phyloP scores from a whole-genome alignment of 2,888 invertebrate species.

The Lasioglossum villosulum region DNA sequence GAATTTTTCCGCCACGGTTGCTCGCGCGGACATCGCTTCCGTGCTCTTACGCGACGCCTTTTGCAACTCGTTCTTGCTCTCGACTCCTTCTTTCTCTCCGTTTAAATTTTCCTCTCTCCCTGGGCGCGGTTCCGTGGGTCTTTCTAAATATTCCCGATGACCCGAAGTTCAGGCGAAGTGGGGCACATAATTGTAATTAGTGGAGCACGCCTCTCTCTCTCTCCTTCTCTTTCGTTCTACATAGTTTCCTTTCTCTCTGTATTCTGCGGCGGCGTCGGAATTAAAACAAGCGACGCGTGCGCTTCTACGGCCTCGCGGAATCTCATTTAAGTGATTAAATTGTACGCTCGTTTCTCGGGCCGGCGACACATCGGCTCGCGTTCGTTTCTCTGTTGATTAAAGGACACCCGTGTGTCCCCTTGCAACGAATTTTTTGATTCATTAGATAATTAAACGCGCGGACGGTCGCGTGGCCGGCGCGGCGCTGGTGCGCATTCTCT shows the following conservation, averaged over 20 bases:
- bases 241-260: not conserved
- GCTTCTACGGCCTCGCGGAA: conserved; percentile 16
- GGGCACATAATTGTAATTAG: conserved; percentile 35
- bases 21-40: conserved; percentile 41
- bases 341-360: conserved; percentile 34
- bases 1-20: conserved; percentile 48
- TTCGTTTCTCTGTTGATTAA: conserved; percentile 45
- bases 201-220: not conserved
- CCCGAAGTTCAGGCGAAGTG: conserved; percentile 20
- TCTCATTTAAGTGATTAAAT: conserved; percentile 58
- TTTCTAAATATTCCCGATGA: conserved; percentile 32
- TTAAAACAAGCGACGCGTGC: conserved; percentile 43
- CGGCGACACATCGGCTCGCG: conserved; percentile 26
- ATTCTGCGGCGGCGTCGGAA: conserved; percentile 15
- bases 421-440: conserved; percentile 50
- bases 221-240: not conserved
- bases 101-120: not conserved
- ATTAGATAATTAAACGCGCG: conserved; percentile 49
- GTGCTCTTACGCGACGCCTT: conserved; percentile 50
- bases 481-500: not conserved
- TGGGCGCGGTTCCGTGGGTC: not conserved
- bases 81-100: not conserved
- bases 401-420: not conserved
- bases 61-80: conserved; percentile 11
- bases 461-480: conserved; percentile 7